These are phyloP conservation scores for Marisa cornuarietis DNA, from an alignment of 1,140 invertebrate genomes.

Conservation along the genomic window DNA sequence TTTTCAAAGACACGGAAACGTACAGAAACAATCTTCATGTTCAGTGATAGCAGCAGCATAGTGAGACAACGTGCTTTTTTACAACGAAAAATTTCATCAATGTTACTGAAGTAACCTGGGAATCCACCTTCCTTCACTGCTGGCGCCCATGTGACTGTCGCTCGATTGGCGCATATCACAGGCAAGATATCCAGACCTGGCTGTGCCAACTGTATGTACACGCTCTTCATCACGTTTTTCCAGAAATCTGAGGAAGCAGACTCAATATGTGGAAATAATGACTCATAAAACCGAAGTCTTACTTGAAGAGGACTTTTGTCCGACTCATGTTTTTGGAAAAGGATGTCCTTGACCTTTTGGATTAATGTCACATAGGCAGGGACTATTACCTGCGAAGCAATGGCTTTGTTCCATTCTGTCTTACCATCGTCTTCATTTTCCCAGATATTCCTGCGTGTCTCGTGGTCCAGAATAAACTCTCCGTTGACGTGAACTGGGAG, in stretches of 20 bases:
- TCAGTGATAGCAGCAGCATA: not conserved
- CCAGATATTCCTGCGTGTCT: slow-evolving; percentile 55
- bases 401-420: slow-evolving; percentile 47
- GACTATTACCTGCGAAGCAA: slow-evolving; percentile 45
- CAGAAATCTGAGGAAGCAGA: slow-evolving; percentile 19
- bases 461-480: slow-evolving; percentile 61
- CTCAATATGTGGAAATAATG: slow-evolving; percentile 29
- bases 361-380: slow-evolving; percentile 35
- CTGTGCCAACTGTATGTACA: slow-evolving; percentile 15
- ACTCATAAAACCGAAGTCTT: slow-evolving; percentile 21
- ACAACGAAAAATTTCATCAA: not conserved
- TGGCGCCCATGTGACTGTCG: slow-evolving; percentile 1
- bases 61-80: not conserved
- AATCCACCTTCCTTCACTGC: slow-evolving; percentile 1
- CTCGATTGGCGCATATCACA: not conserved
- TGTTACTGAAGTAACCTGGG: slow-evolving; percentile 17
- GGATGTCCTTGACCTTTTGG: slow-evolving; percentile 11
- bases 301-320: not conserved
- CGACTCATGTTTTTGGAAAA: not conserved
- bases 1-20: not conserved
- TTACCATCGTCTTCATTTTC: slow-evolving; percentile 27
- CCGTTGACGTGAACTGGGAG: slow-evolving; percentile 60
- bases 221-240: slow-evolving; percentile 11
- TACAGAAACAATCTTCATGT: slow-evolving; percentile 16
- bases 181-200: slow-evolving; percentile 15